Evolutionary conservation across 1,140 invertebrate species (phyloP).

Genomic region (Zaprionus ghesquierei): DNA sequence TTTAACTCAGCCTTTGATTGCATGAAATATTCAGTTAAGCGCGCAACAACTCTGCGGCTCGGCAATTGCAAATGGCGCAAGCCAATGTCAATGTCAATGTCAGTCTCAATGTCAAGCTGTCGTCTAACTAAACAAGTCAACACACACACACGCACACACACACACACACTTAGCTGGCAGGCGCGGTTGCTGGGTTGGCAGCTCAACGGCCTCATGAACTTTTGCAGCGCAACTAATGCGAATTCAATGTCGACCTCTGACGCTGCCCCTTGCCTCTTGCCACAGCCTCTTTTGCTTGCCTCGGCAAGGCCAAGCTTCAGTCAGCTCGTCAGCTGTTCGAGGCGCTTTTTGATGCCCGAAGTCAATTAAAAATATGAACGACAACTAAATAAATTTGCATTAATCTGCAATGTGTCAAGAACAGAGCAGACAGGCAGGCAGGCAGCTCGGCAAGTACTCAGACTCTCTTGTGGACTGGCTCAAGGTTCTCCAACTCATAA

Average conservation of each 20-base stretch:
- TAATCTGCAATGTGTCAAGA: conserved; percentile 46
- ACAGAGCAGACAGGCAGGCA: background rate
- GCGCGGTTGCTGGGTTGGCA: background rate
- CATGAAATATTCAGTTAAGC: conserved; percentile 55
- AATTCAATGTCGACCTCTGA: conserved; percentile 58
- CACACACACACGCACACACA: background rate
- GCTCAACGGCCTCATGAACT: conserved; percentile 67
- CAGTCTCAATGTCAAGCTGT: conserved; percentile 59
- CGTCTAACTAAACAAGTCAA: conserved; percentile 47
- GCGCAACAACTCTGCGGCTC: conserved; percentile 4
- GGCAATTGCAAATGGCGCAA: conserved; percentile 47
- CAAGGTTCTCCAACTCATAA: background rate
- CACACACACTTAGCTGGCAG: background rate
- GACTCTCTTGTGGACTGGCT: background rate
- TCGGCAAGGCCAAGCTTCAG: conserved; percentile 37
- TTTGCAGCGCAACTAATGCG: conserved; percentile 69
- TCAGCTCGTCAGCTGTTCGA: conserved; percentile 23
- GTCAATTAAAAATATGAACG: conserved; percentile 70
- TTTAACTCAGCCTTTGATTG: background rate
- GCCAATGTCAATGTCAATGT: conserved; percentile 59
- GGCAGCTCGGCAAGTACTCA: background rate
- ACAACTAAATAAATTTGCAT: conserved; percentile 61
- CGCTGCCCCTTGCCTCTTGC: conserved; percentile 10
- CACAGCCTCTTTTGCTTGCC: background rate
- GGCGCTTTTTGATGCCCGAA: conserved; percentile 42